These are phyloP conservation scores for Seriola aureovittata DNA, from an alignment of 2,113 vertebrate genomes.

Conservation along the genomic window DNA sequence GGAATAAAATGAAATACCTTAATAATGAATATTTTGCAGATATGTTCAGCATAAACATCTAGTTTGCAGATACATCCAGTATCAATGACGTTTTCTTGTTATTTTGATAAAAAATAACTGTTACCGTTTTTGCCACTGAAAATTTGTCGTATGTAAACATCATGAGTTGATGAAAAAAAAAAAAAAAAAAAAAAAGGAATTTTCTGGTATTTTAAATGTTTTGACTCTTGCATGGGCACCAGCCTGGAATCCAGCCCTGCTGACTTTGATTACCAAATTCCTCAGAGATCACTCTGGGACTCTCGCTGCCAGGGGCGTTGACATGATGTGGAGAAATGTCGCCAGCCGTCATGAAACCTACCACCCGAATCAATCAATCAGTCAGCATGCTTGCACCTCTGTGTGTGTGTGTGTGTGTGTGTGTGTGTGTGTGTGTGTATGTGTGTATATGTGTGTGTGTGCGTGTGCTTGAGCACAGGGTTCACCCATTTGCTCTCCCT, in stretches of 20 bases:
- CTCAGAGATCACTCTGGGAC: constrained; percentile 66
- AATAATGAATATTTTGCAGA: no score
- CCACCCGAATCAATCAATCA: constrained; percentile 75
- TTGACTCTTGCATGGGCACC: constrained; percentile 9
- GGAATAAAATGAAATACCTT: not conserved
- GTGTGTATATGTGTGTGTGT: constrained; percentile 10
- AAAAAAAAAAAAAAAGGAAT: not conserved
- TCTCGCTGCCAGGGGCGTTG: constrained; percentile 62
- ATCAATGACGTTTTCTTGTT: not conserved
- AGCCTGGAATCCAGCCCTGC: constrained; percentile 32
- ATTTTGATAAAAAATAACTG: not conserved
- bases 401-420: constrained; percentile 25
- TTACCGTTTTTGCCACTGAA: not conserved
- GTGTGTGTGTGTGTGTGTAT: constrained; percentile 3
- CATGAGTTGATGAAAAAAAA: not conserved
- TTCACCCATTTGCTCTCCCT: constrained; percentile 41
- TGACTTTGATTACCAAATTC: constrained; percentile 74
- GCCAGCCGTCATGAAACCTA: constrained; percentile 73
- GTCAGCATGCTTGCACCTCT: constrained; percentile 56
- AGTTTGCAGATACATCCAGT: not conserved
- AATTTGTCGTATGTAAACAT: not conserved
- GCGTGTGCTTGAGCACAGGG: constrained; percentile 1
- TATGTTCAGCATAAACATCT: not conserved
- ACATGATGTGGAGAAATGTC: constrained; percentile 77
- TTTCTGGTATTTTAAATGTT: constrained; percentile 17